Percentiles rank a stretch among this genome's conserved stretches.
Evolutionary conservation across 2,113 vertebrate genomes (phyloP).

Genomic region (Myrmophylax atrothorax): DNA sequence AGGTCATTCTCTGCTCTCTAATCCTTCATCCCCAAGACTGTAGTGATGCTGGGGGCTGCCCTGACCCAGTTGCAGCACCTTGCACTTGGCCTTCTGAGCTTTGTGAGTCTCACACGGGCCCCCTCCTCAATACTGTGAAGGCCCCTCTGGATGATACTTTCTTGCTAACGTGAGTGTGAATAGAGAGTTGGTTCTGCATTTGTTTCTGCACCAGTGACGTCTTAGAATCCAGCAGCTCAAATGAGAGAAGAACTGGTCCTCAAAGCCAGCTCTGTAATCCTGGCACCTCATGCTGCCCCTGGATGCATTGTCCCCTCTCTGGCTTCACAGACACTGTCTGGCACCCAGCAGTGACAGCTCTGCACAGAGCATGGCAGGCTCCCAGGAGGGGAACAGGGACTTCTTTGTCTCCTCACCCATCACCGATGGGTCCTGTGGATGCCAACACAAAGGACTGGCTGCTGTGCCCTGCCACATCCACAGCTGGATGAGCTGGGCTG

Average conservation of each 20-base stretch:
- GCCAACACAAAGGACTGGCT: accelerated
- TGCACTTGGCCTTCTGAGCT: background rate
- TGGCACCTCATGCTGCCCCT: accelerated
- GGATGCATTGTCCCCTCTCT: accelerated
- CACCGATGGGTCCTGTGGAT: accelerated
- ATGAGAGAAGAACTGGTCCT: background rate
- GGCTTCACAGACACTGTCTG: background rate
- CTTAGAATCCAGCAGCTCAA: background rate
- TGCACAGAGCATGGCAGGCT: accelerated
- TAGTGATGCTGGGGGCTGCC: accelerated
- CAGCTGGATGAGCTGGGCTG: background rate
- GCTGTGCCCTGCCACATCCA: background rate
- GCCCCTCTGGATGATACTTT: background rate
- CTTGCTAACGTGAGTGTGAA: background rate
- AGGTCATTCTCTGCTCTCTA: background rate
- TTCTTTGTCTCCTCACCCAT: background rate
- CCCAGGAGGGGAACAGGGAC: background rate
- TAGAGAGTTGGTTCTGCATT: background rate
- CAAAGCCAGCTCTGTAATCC: background rate
- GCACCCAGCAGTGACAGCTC: background rate
- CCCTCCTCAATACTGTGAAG: background rate
- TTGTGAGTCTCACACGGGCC: background rate
- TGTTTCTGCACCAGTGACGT: background rate
- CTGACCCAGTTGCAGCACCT: background rate
- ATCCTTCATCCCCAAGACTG: background rate